phyloP scores from a whole-genome alignment of 1,140 invertebrate species.

The Diorhabda carinulata region DNA sequence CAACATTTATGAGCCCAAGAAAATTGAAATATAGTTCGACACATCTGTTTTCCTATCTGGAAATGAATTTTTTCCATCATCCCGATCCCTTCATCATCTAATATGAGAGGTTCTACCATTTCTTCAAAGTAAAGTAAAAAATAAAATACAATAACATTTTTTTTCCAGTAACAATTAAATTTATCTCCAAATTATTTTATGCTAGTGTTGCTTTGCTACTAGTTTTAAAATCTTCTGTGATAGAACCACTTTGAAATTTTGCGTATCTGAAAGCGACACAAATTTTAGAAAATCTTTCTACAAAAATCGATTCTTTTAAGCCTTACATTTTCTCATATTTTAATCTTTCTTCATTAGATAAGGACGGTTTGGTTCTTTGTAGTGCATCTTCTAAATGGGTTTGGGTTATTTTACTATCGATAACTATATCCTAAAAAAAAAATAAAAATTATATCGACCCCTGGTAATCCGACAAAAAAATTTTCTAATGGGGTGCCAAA shows the following conservation, averaged over 20 bases:
- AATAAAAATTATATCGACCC: neutral
- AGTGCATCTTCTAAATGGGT: conserved; percentile 57
- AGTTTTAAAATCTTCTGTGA: conserved; percentile 16
- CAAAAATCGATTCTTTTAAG: neutral
- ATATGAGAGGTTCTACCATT: no score
- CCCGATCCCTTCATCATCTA: no score
- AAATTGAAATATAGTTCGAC: no score
- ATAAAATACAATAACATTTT: neutral
- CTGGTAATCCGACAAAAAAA: no score
- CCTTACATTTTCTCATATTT: conserved; percentile 64
- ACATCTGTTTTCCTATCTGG: no score
- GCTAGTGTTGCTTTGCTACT: conserved; percentile 29
- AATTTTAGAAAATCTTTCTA: conserved; percentile 14
- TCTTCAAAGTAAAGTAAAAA: neutral
- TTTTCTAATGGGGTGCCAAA: no score
- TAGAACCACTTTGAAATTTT: conserved; percentile 28
- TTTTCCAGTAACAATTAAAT: neutral
- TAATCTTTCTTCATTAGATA: conserved; percentile 55
- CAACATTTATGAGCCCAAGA: no score
- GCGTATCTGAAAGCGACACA: conserved; percentile 31
- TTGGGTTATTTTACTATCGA: conserved; percentile 44
- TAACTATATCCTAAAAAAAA: conserved; percentile 30
- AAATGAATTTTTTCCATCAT: no score
- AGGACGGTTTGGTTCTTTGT: conserved; percentile 61
- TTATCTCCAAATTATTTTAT: conserved; percentile 13